A percentile compares a stretch with the other conserved stretches of the same genome.
These are phyloP conservation scores for Callopanchax toddi DNA, from an alignment of 2,113 vertebrate species.

Conservation along the genomic window DNA sequence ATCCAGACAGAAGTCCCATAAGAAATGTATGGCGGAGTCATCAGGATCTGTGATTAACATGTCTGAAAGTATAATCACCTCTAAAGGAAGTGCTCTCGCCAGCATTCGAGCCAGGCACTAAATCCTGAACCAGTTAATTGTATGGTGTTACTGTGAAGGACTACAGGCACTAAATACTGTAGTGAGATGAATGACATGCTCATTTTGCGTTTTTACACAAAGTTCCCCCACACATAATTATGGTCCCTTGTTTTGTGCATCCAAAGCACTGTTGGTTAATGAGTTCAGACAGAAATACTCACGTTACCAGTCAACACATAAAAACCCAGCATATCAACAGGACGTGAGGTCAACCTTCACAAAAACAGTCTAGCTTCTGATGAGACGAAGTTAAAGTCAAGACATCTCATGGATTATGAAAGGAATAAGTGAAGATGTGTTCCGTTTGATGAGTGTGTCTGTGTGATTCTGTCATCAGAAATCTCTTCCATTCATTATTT, in stretches of 20 bases:
- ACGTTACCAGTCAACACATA: constrained; percentile 23
- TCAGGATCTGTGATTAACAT: constrained; percentile 75
- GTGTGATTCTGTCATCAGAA: constrained; percentile 17
- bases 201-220: constrained; percentile 60
- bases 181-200: constrained; percentile 66
- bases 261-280: constrained; percentile 45
- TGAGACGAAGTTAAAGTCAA: not conserved
- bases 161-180: constrained; percentile 54
- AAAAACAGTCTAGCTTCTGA: not conserved
- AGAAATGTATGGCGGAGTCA: constrained; percentile 69
- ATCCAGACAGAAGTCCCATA: constrained; percentile 60
- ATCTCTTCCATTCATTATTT: constrained; percentile 21
- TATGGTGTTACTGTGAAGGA: constrained; percentile 57
- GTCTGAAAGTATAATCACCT: constrained; percentile 69
- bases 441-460: constrained; percentile 3
- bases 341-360: not conserved
- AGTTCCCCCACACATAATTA: constrained; percentile 52
- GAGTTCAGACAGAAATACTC: constrained; percentile 35
- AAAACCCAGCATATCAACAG: constrained; percentile 3
- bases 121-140: constrained; percentile 76
- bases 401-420: not conserved
- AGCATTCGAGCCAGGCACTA: constrained; percentile 69
- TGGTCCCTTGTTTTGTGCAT: constrained; percentile 49
- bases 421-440: constrained; percentile 5
- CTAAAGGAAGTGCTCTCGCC: constrained; percentile 66